Evolutionary conservation across 2,888 invertebrate species (phyloP).

Genomic region (Nemotelus nigrinus): DNA sequence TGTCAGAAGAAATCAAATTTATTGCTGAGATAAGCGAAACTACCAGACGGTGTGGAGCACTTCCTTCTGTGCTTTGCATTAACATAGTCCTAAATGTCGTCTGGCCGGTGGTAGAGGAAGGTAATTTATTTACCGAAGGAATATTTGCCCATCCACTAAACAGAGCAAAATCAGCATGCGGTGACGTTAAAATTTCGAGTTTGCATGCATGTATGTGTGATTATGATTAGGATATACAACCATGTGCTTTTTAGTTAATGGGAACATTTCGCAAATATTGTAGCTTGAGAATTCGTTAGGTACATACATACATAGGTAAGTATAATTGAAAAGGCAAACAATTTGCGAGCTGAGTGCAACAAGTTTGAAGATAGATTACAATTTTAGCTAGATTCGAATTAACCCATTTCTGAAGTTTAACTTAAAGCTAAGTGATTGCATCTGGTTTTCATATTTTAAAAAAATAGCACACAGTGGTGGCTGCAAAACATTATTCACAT

Average conservation of each 20-base stretch:
- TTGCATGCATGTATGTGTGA: background rate
- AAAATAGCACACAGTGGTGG: no score
- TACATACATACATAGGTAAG: constrained; percentile 2
- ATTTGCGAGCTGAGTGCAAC: constrained; percentile 36
- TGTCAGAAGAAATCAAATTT: constrained; percentile 30
- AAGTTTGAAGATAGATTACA: background rate
- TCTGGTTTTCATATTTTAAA: no score
- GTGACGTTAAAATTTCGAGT: background rate
- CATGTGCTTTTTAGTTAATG: background rate
- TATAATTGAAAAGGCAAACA: constrained; percentile 22
- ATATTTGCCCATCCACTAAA: background rate
- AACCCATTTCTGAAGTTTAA: no score
- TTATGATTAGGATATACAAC: background rate
- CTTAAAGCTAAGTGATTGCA: no score
- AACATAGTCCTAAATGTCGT: background rate
- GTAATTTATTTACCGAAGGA: background rate
- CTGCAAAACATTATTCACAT: no score
- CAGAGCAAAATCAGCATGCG: background rate
- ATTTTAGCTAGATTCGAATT: no score
- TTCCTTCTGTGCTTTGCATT: background rate
- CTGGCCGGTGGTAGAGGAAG: background rate
- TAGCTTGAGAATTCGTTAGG: background rate
- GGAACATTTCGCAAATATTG: background rate
- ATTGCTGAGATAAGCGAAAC: constrained; percentile 14
- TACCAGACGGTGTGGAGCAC: constrained; percentile 19